Conservation (phyloP, 2,888 invertebrate species). For the Drosophila pullipes region DNA sequence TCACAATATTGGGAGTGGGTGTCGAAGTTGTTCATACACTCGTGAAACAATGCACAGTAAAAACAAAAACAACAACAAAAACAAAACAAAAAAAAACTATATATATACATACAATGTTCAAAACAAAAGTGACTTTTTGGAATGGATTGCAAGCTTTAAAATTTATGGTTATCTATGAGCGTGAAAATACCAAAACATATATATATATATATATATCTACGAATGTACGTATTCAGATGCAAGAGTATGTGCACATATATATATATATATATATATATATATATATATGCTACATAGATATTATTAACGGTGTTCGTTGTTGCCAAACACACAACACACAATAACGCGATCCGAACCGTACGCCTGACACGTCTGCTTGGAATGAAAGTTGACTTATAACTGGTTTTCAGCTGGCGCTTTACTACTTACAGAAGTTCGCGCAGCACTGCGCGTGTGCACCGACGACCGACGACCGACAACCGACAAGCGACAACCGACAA, state of each 20-base stretch:
- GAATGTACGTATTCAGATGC: constrained; percentile 21
- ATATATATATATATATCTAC: constrained; percentile 1
- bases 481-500: constrained; percentile 10
- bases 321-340: constrained; percentile 56
- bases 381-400: constrained; percentile 85
- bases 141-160: constrained; percentile 42
- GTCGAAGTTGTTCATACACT: constrained; percentile 30
- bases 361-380: constrained; percentile 81
- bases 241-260: constrained; percentile 14
- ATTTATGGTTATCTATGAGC: constrained; percentile 35
- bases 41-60: constrained; percentile 26
- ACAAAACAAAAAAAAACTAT: constrained; percentile 12
- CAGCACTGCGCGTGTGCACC: constrained; percentile 61
- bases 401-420: constrained; percentile 79
- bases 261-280: constrained; percentile 6
- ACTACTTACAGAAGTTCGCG: constrained; percentile 59
- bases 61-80: constrained; percentile 11
- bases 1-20: constrained; percentile 28
- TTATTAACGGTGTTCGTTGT: constrained; percentile 48
- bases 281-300: constrained; percentile 22
- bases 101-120: neutral
- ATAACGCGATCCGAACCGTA: constrained; percentile 62
- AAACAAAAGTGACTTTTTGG: constrained; percentile 22
- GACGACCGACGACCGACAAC: constrained; percentile 17
- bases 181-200: constrained; percentile 44